These are phyloP conservation scores for Sycophaga agraensis DNA, from an alignment of 1,140 invertebrate species.

Conservation along the genomic window DNA sequence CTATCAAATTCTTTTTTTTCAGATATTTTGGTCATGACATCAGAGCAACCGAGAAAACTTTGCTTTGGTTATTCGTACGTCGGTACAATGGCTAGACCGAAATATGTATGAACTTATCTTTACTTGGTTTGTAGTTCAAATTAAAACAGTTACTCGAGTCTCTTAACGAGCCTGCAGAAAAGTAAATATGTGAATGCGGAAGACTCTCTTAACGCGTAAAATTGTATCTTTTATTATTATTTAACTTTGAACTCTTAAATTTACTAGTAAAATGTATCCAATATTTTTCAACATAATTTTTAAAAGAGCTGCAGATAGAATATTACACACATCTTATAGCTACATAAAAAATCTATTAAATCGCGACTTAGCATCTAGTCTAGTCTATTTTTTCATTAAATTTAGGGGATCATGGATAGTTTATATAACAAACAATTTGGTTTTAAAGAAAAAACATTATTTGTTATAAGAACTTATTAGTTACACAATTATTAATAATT, in stretches of 20 bases:
- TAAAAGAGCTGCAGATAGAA: neutral
- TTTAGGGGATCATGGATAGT: too few species aligned
- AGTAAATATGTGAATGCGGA: neutral
- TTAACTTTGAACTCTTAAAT: constrained; percentile 1
- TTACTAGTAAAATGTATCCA: neutral
- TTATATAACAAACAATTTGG: too few species aligned
- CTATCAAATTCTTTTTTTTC: too few species aligned
- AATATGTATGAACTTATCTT: too few species aligned
- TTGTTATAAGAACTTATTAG: too few species aligned
- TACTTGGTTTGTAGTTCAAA: constrained; percentile 14
- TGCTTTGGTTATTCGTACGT: too few species aligned
- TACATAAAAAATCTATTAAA: constrained; percentile 7
- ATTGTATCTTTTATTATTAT: constrained; percentile 19
- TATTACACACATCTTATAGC: neutral
- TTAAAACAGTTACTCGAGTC: neutral
- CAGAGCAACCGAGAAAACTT: too few species aligned
- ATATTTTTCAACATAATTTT: constrained; percentile 7
- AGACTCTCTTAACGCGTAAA: constrained; percentile 2
- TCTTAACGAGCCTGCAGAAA: neutral
- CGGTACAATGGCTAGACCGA: too few species aligned
- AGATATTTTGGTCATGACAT: too few species aligned
- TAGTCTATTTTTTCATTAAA: constrained; percentile 32
- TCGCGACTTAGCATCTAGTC: constrained; percentile 31
- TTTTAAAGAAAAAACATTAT: too few species aligned
- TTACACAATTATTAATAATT: too few species aligned